Percentiles rank a stretch among this genome's conserved stretches.
Evolutionary conservation across 2,113 vertebrate species (phyloP).

Genomic region (Syngnathus scovelli): DNA sequence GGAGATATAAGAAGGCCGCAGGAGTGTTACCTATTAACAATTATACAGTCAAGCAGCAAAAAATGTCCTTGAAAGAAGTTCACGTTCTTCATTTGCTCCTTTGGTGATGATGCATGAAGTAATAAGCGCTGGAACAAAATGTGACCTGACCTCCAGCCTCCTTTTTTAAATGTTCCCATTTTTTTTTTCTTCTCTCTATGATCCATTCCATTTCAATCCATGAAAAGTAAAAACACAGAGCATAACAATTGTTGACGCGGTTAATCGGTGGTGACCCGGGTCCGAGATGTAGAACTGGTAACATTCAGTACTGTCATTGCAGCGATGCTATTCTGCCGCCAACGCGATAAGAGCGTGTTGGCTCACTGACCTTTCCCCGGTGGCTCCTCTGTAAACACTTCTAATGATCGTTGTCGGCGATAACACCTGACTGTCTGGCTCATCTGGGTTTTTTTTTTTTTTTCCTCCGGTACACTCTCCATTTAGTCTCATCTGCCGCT

Average conservation of each 20-base stretch:
- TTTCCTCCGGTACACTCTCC: neutral
- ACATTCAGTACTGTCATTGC: constrained; percentile 13
- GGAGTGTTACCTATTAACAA: neutral
- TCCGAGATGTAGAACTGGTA: constrained; percentile 17
- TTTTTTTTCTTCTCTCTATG: neutral
- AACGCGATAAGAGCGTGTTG: constrained; percentile 48
- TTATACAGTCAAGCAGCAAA: neutral
- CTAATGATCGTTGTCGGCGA: constrained; percentile 59
- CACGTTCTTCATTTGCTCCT: neutral
- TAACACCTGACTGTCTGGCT: constrained; percentile 38
- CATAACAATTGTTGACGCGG: constrained; percentile 19
- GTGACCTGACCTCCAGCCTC: neutral
- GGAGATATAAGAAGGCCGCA: neutral
- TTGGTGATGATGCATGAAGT: neutral
- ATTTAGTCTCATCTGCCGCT: neutral
- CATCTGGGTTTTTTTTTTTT: neutral
- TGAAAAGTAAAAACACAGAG: too few species aligned
- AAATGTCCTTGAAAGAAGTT: neutral
- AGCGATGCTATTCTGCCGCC: constrained; percentile 14
- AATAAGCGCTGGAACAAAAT: neutral
- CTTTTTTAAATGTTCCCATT: neutral
- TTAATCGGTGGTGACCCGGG: constrained; percentile 28
- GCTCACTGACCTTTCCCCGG: constrained; percentile 55
- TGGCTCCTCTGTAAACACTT: constrained; percentile 60
- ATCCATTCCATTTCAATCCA: neutral